A percentile compares a stretch with the other conserved stretches of the same genome.
Evolutionary conservation across 1,140 invertebrate genomes (phyloP).

Genomic region (Ephestia elutella): DNA sequence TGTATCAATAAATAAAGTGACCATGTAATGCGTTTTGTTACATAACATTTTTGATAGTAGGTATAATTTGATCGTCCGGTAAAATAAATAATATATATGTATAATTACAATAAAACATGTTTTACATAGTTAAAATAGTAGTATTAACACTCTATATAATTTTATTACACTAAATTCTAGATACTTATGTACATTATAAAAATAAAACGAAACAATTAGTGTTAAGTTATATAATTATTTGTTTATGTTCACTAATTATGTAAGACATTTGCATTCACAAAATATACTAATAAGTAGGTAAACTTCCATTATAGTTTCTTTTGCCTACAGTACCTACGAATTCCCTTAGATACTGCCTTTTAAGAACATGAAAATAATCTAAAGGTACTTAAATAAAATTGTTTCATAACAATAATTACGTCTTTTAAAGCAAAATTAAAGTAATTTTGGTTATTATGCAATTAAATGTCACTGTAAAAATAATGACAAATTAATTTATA

Average conservation of each 20-base stretch:
- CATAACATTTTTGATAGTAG: too few species aligned
- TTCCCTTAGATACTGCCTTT: too few species aligned
- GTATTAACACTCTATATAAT: not conserved
- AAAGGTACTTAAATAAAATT: too few species aligned
- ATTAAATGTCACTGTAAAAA: not conserved
- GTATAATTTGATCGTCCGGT: too few species aligned
- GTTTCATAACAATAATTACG: too few species aligned
- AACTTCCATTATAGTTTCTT: not conserved
- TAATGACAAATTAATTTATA: not conserved
- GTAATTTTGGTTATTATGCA: not conserved
- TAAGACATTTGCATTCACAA: constrained; percentile 31
- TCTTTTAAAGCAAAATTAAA: not conserved
- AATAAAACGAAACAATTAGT: constrained; percentile 33
- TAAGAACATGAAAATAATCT: too few species aligned
- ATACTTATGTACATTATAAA: constrained; percentile 15
- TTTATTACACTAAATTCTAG: not conserved
- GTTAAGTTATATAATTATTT: constrained; percentile 31
- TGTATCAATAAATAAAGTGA: too few species aligned
- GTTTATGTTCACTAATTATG: constrained; percentile 29
- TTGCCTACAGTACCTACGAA: not conserved
- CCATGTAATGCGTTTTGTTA: too few species aligned
- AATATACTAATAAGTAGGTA: constrained; percentile 11
- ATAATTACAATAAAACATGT: too few species aligned
- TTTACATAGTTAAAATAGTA: not conserved
- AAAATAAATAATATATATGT: too few species aligned